phyloP scores from a whole-genome alignment of 2,888 invertebrate species.

The Hipparchia semele region DNA sequence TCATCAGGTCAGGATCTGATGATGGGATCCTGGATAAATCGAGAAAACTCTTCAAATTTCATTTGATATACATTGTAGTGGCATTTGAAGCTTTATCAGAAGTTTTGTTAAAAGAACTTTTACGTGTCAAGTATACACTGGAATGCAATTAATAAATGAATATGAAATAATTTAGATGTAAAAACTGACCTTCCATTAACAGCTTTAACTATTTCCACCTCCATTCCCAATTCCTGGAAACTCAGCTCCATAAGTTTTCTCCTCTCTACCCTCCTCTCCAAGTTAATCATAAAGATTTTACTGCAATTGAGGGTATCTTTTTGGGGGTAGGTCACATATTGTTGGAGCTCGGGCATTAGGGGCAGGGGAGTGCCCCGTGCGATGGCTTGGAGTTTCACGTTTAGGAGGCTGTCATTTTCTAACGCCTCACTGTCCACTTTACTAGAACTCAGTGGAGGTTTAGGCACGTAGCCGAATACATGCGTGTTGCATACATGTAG shows the following conservation, averaged over 20 bases:
- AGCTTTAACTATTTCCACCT: conserved; percentile 89
- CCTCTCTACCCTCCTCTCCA: conserved; percentile 91
- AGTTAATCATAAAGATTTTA: conserved; percentile 96
- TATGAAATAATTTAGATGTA: neutral
- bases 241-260: conserved; percentile 89
- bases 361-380: conserved; percentile 80
- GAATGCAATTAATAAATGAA: too few species aligned
- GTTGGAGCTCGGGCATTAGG: conserved; percentile 63
- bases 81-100: too few species aligned
- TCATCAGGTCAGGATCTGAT: too few species aligned
- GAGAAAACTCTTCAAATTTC: too few species aligned
- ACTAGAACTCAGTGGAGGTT: conserved; percentile 89
- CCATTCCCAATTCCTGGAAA: conserved; percentile 91
- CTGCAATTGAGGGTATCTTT: conserved; percentile 88
- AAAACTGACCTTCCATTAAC: conserved; percentile 92
- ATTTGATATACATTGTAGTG: too few species aligned
- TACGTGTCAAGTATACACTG: too few species aligned
- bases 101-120: too few species aligned
- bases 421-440: conserved; percentile 85
- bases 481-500: conserved; percentile 90
- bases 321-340: conserved; percentile 61
- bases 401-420: conserved; percentile 88
- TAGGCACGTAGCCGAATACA: conserved; percentile 91
- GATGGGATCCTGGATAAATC: too few species aligned
- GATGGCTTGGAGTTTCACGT: conserved; percentile 89